Evolutionary conservation across 1,140 invertebrate species (phyloP), one percentile per base, ranked within the genome.

Genomic region (Saccostrea echinata): DNA sequence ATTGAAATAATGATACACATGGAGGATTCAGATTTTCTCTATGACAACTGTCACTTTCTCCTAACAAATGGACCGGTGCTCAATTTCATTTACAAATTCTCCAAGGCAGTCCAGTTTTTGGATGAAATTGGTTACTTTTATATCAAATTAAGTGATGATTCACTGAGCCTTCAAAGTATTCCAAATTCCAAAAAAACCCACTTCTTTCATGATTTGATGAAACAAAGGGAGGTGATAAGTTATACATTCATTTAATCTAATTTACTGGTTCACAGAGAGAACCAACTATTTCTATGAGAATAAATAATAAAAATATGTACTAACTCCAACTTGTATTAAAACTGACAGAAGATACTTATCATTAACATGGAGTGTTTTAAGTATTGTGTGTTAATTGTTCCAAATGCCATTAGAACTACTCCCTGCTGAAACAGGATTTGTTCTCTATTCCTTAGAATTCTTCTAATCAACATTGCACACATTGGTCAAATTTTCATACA

Each of bases 141-240:
- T 61, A 43, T 43, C 43, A 43, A 43, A 43, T 43, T 43, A 61
- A 76, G 13, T 76, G 68, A 76, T 76, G 68, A 76, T 33, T 76
- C 68, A 76, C 68, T 16, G 12, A 30, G 27, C 24, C n/a, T 76
- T 64, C 57, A 76, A 76, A 76, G n/a, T n/a, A n/a, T n/a, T n/a
- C n/a, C 27, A 76, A 76, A 2, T 43, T 43, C 6, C 6, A 43
- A 43, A 1, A 43, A 64, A 64, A 64, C 21, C 21, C 57, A n/a
- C 24, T 64, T 64, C 1, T 24, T 24, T 16, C 68, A 76, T 76
- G 68, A 76, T 76, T 76, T 33, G 30, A 24, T 76, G 68, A 30
- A 27, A 27, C 24, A 76, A 33, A 12, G 24, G 68, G 68, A 76
- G 6, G 16, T 30, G 68, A 76, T 76, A 76, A 76, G 27, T 18